Evolutionary conservation across 2,797 vertebrate genomes (phyloP), one percentile per base, ranked within the genome.

Genomic region (Tinamus major): DNA sequence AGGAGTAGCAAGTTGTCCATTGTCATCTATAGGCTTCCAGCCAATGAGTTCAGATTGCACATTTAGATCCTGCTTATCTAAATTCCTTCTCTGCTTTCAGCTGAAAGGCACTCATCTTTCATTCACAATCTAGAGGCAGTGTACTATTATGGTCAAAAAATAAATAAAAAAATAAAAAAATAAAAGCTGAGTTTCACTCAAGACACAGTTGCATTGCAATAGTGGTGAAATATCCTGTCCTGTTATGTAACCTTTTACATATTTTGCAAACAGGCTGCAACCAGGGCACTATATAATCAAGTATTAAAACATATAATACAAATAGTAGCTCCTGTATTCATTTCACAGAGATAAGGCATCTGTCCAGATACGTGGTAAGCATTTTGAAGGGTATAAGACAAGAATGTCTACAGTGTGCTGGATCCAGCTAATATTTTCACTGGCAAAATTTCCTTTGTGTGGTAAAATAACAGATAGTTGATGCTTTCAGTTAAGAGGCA

Each of bases 221-320:
- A 41, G 56, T 67, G 65, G 29, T 68, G 82, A 89, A 95, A 94
- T 11, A 68, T 35, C 68, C 74, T 69, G 77, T 44, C 13, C 53
- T 42, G 51, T 79, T 75, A 83, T 37, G 79, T 33, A 92, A 94
- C 70, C 1, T 1, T 46, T 70, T 29, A 7, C 1, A 6, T 4
- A 37, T 92, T 94, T 86, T 89, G 79, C 82, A 95, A 87, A 59
- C 51, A 31, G 48, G 46, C 16, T 70, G 55, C 55, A 93, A 80
- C 18, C 37, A 62, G 35, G 21, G 75, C 31, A 7, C 21, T 35
- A 19, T 15, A 72, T 58, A 48, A 55, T 44, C 4, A 14, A 13
- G 15, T 72, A 44, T 56, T 85, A 46, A 87, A 94, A 74, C 5
- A 44, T 10, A 13, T 4, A 53, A 48, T 1, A 85, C 51, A 74